A percentile compares a stretch with the other conserved stretches of the same genome.
phyloP scores from a whole-genome alignment of 2,797 vertebrate species.

The Poeciliopsis presidionis region DNA sequence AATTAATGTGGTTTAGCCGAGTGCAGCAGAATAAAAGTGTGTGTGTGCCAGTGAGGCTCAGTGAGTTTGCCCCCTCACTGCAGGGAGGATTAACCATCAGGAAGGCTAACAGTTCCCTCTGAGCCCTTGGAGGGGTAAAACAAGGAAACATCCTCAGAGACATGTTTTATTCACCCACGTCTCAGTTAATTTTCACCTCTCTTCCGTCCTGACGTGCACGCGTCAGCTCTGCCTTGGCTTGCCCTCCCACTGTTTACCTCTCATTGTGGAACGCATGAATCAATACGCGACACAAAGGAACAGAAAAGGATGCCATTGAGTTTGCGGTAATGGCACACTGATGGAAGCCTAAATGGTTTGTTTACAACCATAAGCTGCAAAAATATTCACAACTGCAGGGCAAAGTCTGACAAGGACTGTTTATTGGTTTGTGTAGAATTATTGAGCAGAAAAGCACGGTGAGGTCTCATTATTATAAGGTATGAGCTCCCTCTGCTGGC shows the following conservation, averaged over 20 bases:
- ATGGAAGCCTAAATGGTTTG: constrained; percentile 4
- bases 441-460: constrained; percentile 5
- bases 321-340: constrained; percentile 12
- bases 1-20: not conserved
- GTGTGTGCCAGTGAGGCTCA: constrained; percentile 22
- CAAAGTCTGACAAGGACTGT: constrained; percentile 12
- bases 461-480: constrained; percentile 50
- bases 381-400: constrained; percentile 8
- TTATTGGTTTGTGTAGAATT: constrained; percentile 21
- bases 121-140: constrained; percentile 43
- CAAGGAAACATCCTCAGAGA: constrained; percentile 58
- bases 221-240: constrained; percentile 46
- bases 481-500: constrained; percentile 76
- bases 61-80: constrained; percentile 45
- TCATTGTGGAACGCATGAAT: constrained; percentile 47
- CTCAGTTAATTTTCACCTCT: constrained; percentile 73
- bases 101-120: constrained; percentile 37
- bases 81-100: constrained; percentile 61
- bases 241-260: constrained; percentile 50
- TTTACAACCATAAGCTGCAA: constrained; percentile 13
- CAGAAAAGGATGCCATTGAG: constrained; percentile 20
- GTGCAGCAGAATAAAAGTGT: not conserved
- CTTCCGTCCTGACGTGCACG: constrained; percentile 49
- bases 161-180: constrained; percentile 66
- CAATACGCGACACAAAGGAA: constrained; percentile 39